Evolutionary conservation across 2,888 invertebrate genomes (phyloP).

Genomic region (Drosophila nigricruria): DNA sequence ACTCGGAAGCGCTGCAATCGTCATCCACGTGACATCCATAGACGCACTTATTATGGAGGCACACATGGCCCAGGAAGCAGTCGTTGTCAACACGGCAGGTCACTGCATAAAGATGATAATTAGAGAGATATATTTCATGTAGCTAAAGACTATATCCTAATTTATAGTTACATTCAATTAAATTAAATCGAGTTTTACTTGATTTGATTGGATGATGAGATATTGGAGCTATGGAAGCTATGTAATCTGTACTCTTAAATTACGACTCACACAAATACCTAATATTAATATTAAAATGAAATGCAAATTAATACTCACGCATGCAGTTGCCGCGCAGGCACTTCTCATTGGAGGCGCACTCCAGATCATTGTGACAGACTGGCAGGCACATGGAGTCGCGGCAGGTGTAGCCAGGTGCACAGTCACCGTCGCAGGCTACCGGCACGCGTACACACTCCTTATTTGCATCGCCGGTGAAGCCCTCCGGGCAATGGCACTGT

Average conservation of each 20-base stretch:
- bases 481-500: slow-evolving; percentile 93
- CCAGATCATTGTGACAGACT: slow-evolving; percentile 90
- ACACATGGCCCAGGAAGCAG: slow-evolving; percentile 96
- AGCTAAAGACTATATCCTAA: not conserved
- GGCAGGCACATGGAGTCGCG: slow-evolving; percentile 93
- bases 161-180: no score
- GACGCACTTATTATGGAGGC: slow-evolving; percentile 93
- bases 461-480: slow-evolving; percentile 93
- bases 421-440: slow-evolving; percentile 91
- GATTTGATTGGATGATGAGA: no score
- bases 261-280: not conserved
- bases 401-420: slow-evolving; percentile 90
- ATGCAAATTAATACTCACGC: slow-evolving; percentile 86
- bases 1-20: slow-evolving; percentile 94
- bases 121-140: no score
- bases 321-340: slow-evolving; percentile 93
- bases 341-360: slow-evolving; percentile 96
- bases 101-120: slow-evolving; percentile 85
- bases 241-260: not conserved
- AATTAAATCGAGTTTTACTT: no score
- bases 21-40: slow-evolving; percentile 94
- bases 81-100: slow-evolving; percentile 96
- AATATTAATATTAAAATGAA: not conserved
- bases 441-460: slow-evolving; percentile 95
- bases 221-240: no score